Evolutionary conservation across 2,888 invertebrate species (phyloP), one percentile per base, ranked within the genome.

Genomic region (Diogma glabrata): DNA sequence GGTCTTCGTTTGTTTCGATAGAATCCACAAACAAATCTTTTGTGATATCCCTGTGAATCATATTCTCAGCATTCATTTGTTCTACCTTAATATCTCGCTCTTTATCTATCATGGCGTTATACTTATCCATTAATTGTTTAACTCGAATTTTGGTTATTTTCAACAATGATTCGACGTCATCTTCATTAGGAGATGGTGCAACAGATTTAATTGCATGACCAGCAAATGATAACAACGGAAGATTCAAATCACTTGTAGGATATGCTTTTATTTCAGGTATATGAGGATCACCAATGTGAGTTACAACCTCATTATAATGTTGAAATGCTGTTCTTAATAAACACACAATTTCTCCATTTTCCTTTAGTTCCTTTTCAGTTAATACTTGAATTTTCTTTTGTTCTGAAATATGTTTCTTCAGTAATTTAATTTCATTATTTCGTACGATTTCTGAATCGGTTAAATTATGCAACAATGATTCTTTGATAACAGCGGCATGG

Each of bases 211-310:
- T 60, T 16, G 59, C 60, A 0, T 64, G 57, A 59, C 63, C 61
- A 50, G 66, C 64, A 33, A 67, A 69, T 47, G 63, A 67, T 2
- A 69, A 54, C 5, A 69, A 54, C 3, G 69, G 69, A 28, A 70
- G 53, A 51, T 64, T 63, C 12, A 69, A 55, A 51, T 67, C 63
- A 0, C 60, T 57, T 28, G 60, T 64, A 1, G 69, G 67, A 61
- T 67, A 69, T 0, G 60, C 23, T 3, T 57, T 60, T 10, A 60
- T 20, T 1, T 57, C 7, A 5, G 46, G 12, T 36, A 59, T 61
- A 0, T 58, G 52, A 9, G 58, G 55, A 1, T 63, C 61, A 51
- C 63, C 63, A 1, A 70, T 62, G 52, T 67, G 59, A 2, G 64
- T 60, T 19, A 70, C 51, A 10, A 65, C 63, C 30, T 70, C 67